Evolutionary conservation across 2,797 vertebrate species (phyloP).

Genomic region (Diplodus sargus): DNA sequence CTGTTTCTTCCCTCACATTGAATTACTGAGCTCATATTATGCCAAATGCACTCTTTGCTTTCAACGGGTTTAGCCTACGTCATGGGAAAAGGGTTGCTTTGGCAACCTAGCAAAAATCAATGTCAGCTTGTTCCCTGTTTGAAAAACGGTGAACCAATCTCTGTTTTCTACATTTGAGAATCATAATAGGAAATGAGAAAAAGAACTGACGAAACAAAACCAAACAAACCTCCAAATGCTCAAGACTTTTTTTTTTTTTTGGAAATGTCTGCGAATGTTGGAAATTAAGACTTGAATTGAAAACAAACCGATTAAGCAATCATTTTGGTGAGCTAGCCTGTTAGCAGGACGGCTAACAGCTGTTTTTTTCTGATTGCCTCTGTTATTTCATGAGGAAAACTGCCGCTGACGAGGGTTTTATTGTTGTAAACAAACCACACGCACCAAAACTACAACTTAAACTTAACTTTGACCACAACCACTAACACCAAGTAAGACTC

Average conservation of each 20-base stretch:
- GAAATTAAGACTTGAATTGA: too few species aligned
- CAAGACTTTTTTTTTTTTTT: too few species aligned
- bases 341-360: not conserved
- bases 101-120: not conserved
- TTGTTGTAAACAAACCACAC: not conserved
- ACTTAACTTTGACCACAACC: not conserved
- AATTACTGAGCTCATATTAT: not conserved
- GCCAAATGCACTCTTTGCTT: not conserved
- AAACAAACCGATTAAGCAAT: not conserved
- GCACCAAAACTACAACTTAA: not conserved
- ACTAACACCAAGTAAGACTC: too few species aligned
- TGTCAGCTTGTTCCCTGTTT: not conserved
- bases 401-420: not conserved
- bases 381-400: not conserved
- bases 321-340: not conserved
- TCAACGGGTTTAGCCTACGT: not conserved
- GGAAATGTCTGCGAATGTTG: not conserved
- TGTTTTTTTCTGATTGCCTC: not conserved
- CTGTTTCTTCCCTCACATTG: not conserved
- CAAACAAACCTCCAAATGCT: not conserved
- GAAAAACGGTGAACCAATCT: not conserved
- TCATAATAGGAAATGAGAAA: not conserved
- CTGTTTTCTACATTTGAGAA: not conserved
- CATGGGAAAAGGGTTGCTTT: not conserved
- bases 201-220: not conserved